These are phyloP conservation scores for Apotomis capreana DNA, from an alignment of 2,888 invertebrate species.

Conservation along the genomic window DNA sequence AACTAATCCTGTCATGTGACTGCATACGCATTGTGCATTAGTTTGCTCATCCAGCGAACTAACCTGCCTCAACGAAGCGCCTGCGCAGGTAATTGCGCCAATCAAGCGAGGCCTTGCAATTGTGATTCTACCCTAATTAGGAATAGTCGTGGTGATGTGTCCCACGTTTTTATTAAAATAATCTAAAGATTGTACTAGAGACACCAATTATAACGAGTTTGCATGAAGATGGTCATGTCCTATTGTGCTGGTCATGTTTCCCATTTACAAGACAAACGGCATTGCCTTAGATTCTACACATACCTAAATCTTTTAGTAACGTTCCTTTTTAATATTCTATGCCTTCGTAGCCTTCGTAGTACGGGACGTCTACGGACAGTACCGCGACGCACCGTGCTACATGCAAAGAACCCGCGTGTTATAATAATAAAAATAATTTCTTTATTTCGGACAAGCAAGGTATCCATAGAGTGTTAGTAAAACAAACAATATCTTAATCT, in stretches of 20 bases:
- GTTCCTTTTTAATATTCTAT: no score
- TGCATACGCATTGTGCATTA: neutral
- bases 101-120: constrained; percentile 22
- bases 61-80: constrained; percentile 22
- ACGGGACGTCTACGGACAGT: no score
- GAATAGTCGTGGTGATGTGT: constrained; percentile 2
- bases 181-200: neutral
- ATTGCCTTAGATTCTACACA: no score
- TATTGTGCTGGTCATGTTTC: neutral
- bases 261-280: neutral
- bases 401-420: no score
- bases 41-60: neutral
- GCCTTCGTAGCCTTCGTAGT: no score
- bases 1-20: no score
- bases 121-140: constrained; percentile 13
- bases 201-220: neutral
- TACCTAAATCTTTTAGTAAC: no score
- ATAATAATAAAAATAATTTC: no score
- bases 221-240: neutral
- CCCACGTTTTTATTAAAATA: neutral
- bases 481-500: no score
- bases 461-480: no score
- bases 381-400: no score
- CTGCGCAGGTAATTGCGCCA: constrained; percentile 18
- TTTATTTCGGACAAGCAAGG: no score